Conservation (phyloP, 2,888 invertebrate species). For the Hirtodrosophila duncani region DNA sequence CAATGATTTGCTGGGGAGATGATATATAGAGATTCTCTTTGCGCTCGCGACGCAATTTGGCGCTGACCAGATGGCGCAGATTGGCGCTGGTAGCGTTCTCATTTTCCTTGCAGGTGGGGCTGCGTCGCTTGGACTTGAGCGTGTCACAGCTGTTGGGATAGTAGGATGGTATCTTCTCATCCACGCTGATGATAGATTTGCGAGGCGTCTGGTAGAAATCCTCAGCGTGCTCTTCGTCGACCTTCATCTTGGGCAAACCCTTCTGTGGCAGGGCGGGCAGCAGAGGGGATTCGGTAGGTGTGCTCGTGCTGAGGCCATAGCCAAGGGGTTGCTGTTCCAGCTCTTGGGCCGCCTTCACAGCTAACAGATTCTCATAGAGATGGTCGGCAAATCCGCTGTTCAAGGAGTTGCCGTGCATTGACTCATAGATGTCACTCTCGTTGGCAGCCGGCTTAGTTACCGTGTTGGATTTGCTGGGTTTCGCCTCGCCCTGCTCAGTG, state of each 20-base stretch:
- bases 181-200: slow-evolving; percentile 75
- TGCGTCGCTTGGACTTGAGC: slow-evolving; percentile 64
- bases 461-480: slow-evolving; percentile 1
- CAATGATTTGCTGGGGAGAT: slow-evolving; percentile 75
- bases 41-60: slow-evolving; percentile 69
- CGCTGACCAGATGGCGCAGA: slow-evolving; percentile 67
- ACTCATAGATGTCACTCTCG: slow-evolving; percentile 73
- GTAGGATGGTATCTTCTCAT: slow-evolving; percentile 78
- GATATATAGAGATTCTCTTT: slow-evolving; percentile 77
- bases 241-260: slow-evolving; percentile 17
- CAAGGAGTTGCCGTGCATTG: slow-evolving; percentile 57
- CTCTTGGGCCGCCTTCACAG: slow-evolving; percentile 73
- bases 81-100: too few relatives aligned
- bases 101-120: slow-evolving; percentile 46
- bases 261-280: slow-evolving; percentile 54
- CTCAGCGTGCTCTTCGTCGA: slow-evolving; percentile 46
- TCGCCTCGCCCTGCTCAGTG: slow-evolving; percentile 39
- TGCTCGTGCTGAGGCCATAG: slow-evolving; percentile 65
- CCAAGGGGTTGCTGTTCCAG: slow-evolving; percentile 45
- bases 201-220: slow-evolving; percentile 75
- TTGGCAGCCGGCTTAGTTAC: slow-evolving; percentile 20
- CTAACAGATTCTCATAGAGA: slow-evolving; percentile 74
- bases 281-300: slow-evolving; percentile 73
- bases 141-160: slow-evolving; percentile 78
- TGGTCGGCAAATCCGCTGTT: slow-evolving; percentile 56